Percentiles rank a stretch among this genome's conserved stretches.
phyloP scores from a whole-genome alignment of 1,140 invertebrate genomes.

The Diorhabda elongata region DNA sequence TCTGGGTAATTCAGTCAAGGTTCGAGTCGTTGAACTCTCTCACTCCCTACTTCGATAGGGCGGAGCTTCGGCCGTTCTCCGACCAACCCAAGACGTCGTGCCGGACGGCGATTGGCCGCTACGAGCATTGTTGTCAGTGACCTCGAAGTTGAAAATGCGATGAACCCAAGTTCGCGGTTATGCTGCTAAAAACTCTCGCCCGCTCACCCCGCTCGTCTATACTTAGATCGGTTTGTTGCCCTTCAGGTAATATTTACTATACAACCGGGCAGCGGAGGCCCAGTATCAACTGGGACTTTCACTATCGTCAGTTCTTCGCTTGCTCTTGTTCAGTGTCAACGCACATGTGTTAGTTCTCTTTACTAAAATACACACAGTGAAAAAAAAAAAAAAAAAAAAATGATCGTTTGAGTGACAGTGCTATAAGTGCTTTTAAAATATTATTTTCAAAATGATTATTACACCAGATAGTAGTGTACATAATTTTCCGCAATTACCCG shows the following conservation, averaged over 20 bases:
- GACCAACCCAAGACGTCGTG: conserved; percentile 43
- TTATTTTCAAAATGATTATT: conserved; percentile 40
- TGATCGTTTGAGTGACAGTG: conserved; percentile 13
- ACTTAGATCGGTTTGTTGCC: conserved; percentile 38
- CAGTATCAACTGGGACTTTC: conserved; percentile 47
- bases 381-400: background rate
- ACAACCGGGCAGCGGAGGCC: conserved; percentile 36
- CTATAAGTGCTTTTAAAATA: conserved; percentile 9
- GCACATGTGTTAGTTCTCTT: conserved; percentile 18
- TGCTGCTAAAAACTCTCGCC: conserved; percentile 34
- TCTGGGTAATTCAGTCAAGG: conserved; percentile 69
- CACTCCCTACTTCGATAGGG: conserved; percentile 28
- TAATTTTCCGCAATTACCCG: conserved; percentile 34
- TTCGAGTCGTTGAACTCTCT: conserved; percentile 60
- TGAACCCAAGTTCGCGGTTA: conserved; percentile 51
- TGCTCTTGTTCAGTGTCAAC: conserved; percentile 25
- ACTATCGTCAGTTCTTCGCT: conserved; percentile 43
- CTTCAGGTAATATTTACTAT: conserved; percentile 50
- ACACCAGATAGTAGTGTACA: conserved; percentile 44
- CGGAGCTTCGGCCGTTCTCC: conserved; percentile 33
- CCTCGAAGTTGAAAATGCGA: conserved; percentile 61
- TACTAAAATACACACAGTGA: background rate
- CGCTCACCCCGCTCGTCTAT: conserved; percentile 27
- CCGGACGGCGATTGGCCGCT: conserved; percentile 34
- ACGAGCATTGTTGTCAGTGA: conserved; percentile 53